Base-by-base conservation (phyloP, 2,797 vertebrate genomes). In the Crenuchus spilurus region DNA sequence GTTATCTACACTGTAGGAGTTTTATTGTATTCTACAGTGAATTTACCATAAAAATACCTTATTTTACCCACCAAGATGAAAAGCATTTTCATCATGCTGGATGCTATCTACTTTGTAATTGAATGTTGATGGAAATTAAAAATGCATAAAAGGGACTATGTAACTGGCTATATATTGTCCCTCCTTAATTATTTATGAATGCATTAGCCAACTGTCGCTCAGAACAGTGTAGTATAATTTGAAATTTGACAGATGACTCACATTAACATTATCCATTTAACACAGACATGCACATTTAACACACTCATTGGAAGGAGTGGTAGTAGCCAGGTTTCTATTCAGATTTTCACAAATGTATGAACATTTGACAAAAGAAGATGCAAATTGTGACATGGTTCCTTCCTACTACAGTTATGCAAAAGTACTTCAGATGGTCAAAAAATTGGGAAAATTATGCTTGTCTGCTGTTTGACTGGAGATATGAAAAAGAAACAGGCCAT, bases 151-250 rank as follows among this genome's bases (percentile, higher is more conserved):
- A 75, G 48, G 39, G 37, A 44, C 44, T 66, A 61, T 37, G 33
- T 13, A 72, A 54, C 31, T 13, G 37, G n/a, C 28, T 58, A 22
- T 55, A 22, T 55, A 35, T n/a, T 37, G 16, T 26, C 16, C 48
- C 20, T 55, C 37, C 57, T 75, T 61, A 60, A 75, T 75, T 51
- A 68, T 75, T 75, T 26, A 75, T 61, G 33, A 61, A 33, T 3
- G 42, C 55, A 75, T 61, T 75, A 75, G 52, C 55, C 35, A 74
- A 44, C 41, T 51, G 54, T 68, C 64, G 61, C 44, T 75, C 64
- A 68, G 42, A 75, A 51, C 18, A 52, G 51, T 30, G 22, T 20
- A 5, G n/a, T 55, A 24, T 68, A 62, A 75, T 68, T 61, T 68
- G 5, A 62, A 33, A 42, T 61, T 52, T 62, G 64, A 75, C 73